phyloP scores from a whole-genome alignment of 2,797 vertebrate species.

The Euphonia xanthogaster region DNA sequence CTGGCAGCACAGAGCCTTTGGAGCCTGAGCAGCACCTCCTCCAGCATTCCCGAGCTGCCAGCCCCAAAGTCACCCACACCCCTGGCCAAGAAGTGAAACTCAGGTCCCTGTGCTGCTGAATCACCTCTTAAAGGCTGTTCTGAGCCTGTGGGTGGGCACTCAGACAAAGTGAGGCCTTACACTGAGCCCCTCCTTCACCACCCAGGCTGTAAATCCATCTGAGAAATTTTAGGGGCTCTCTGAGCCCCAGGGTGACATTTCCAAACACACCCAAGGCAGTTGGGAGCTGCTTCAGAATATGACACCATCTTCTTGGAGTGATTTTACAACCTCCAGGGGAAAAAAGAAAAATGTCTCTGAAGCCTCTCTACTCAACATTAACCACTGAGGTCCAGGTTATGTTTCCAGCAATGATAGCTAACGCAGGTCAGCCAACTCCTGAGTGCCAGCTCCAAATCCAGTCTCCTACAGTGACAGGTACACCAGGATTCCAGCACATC shows the following conservation, averaged over 20 bases:
- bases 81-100: neutral
- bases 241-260: neutral
- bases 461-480: rapidly evolving
- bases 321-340: neutral
- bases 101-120: neutral
- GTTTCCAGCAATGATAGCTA: neutral
- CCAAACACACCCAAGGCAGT: neutral
- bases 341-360: neutral
- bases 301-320: neutral
- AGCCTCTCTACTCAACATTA: neutral
- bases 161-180: neutral
- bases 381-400: neutral
- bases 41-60: rapidly evolving
- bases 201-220: neutral
- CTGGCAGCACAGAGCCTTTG: neutral
- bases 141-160: neutral
- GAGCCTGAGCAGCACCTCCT: neutral
- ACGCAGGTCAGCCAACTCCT: neutral
- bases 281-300: neutral
- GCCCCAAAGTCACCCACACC: neutral
- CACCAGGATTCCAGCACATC: neutral
- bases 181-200: neutral
- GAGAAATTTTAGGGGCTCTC: neutral
- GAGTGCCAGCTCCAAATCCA: neutral
- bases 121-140: neutral